Base-by-base conservation (phyloP, 2,888 invertebrate species). In the Belgica antarctica region DNA sequence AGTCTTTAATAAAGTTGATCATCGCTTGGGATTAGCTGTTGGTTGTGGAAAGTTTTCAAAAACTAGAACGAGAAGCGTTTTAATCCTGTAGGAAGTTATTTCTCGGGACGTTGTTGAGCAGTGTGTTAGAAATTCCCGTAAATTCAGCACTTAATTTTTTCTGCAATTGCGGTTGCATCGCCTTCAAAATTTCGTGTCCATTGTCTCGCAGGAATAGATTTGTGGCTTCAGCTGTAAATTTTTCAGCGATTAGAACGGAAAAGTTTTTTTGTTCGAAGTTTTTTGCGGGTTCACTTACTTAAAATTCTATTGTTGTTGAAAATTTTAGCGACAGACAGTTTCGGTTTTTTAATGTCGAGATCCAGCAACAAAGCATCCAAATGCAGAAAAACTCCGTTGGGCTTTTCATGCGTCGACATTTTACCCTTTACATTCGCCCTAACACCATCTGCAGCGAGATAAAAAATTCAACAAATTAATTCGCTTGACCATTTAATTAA, bases 131-230 rank as follows among this genome's bases (percentile, higher is more conserved):
- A 74, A 89, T 84, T 71, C 82, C 83, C 72, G 83, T 82, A 76
- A 88, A 88, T 57, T 87, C 82, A 15, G 77, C 77, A 1, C 87
- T 84, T 70, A 89, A 77, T 77, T 88, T 87, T 75, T 82, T 83
- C 73, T 85, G 84, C 72, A 89, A 77, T 75, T 88, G 88, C 0
- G 86, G 85, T 75, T 85, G 84, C 88, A 89, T 89, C 3, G 84
- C 84, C 75, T 86, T 85, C 71, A 88, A 78, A 1, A 89, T 87
- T 77, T 88, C 84, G 71, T 85, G 83, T 0, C 87, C 87, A 75
- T 88, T 88, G 75, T 88, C 87, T 63, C 85, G 81, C 31, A 89
- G 81, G 75, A 89, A 89, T 62, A 88, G 79, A 76, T 89, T 89
- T 5, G 86, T 88, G 12, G 88, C 88, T 77, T 88, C 87, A 73